Base-by-base conservation (phyloP, 2,888 invertebrate genomes). In the Microctonus aethiopoides region DNA sequence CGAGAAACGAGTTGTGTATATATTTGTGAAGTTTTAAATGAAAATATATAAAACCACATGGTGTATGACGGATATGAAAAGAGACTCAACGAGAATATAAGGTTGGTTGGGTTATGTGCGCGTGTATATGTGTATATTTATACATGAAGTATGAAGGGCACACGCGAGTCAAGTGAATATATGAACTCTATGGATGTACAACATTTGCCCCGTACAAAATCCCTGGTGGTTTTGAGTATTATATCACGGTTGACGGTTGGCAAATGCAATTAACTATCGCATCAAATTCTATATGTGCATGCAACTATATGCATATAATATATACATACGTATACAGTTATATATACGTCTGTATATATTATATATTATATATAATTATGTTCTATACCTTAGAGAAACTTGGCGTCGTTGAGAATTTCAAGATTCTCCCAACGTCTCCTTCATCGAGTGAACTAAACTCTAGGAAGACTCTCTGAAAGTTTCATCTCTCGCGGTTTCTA, bases 191-290 rank as follows among this genome's bases (percentile, higher is more conserved):
- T 26, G 56, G 46, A 16, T 46, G 16, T 24, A 65, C 34, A 65
- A 65, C 41, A 65, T 65, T 65, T 39, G 39, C 13, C 56, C 22
- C 39, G 29, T 46, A 9, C 46, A 65, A 56, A 56, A 65, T 10
- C 56, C 36, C 34, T n/a, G 13, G 65, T 36, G 65, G 65, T 65
- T 65, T 56, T 65, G 34, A 36, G 36, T 36, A 39, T 65, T 65
- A 65, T 65, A 54, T 65, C 54, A 56, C 65, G 39, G 22, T 65
- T 36, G 74, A 74, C 74, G 71, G 46, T 72, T 71, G 70, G 72
- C 71, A 75, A 75, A 75, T 72, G 74, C 74, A 75, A 75, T 75
- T 75, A 75, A 75, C 74, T 75, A 71, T 75, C 70, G 68, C 70
- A 67, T 61, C 67, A 34, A 54, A 39, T 65, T 41, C 41, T 39